These are phyloP conservation scores for Malurus leucopterus DNA, from an alignment of 2,797 vertebrate species.

Conservation along the genomic window DNA sequence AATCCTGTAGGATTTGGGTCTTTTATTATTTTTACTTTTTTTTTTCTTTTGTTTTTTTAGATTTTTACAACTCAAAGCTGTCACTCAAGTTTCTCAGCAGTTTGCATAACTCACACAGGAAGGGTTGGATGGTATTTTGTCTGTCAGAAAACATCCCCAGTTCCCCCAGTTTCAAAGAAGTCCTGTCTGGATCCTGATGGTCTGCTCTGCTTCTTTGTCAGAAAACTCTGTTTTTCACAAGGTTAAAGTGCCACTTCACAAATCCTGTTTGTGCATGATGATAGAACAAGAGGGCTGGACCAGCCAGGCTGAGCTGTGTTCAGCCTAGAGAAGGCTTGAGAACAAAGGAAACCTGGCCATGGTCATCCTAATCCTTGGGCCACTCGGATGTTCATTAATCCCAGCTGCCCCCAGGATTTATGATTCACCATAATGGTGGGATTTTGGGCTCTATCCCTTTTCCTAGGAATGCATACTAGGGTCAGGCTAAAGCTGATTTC, in stretches of 20 bases:
- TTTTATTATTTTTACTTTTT: conserved; percentile 52
- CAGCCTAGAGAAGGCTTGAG: not conserved
- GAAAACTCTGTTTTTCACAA: not conserved
- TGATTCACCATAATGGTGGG: not conserved
- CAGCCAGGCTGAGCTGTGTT: not conserved
- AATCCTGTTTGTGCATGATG: not conserved
- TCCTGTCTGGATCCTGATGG: not conserved
- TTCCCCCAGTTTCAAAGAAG: not conserved
- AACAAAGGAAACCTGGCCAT: not conserved
- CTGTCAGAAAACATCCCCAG: conserved; percentile 30
- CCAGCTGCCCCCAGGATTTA: conserved; percentile 31
- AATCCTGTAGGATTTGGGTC: conserved; percentile 48
- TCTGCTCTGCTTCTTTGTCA: not conserved
- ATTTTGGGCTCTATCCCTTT: not conserved
- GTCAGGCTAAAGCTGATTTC: not conserved
- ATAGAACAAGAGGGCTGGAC: not conserved
- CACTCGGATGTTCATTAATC: not conserved
- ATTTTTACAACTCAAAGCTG: conserved; percentile 26
- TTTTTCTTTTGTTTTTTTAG: not conserved
- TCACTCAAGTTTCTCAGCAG: conserved; percentile 9
- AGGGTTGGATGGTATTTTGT: conserved; percentile 4
- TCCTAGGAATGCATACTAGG: not conserved
- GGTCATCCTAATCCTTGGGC: not conserved
- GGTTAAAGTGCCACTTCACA: not conserved
- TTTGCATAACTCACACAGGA: conserved; percentile 21